These are phyloP conservation scores for Hoplodrina ambigua DNA, from an alignment of 2,888 invertebrate species.

Conservation along the genomic window DNA sequence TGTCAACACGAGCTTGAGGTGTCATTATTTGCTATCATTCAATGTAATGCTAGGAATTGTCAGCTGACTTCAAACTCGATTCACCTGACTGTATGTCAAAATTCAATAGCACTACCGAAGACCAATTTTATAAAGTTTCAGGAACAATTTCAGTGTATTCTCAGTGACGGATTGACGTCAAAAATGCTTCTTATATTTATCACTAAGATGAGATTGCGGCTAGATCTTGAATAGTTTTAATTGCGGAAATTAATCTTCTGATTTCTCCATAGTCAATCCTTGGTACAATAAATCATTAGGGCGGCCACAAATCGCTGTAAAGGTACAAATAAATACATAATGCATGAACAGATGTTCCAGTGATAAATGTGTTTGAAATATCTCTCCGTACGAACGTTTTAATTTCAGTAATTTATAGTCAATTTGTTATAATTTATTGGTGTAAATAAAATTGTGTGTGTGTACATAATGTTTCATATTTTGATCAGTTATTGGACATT, in stretches of 20 bases:
- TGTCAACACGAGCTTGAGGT: too few relatives aligned
- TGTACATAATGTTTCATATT: not conserved
- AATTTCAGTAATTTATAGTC: slow-evolving; percentile 36
- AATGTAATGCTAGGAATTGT: too few relatives aligned
- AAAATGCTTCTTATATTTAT: too few relatives aligned
- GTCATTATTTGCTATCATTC: too few relatives aligned
- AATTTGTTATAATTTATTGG: slow-evolving; percentile 29
- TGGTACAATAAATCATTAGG: slow-evolving; percentile 3
- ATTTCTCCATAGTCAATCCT: not conserved
- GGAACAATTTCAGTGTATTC: too few relatives aligned
- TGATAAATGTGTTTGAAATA: slow-evolving; percentile 16
- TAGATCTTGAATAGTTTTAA: too few relatives aligned
- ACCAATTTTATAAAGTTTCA: too few relatives aligned
- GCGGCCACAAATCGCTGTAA: slow-evolving; percentile 6
- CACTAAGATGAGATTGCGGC: too few relatives aligned
- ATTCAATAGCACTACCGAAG: too few relatives aligned
- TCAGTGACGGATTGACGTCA: too few relatives aligned
- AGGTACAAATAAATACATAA: slow-evolving; percentile 35
- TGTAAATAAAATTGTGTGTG: not conserved
- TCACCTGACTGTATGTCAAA: too few relatives aligned
- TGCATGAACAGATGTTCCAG: slow-evolving; percentile 21
- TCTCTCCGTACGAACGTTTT: slow-evolving; percentile 15
- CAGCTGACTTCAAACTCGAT: too few relatives aligned
- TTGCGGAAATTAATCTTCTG: not conserved
- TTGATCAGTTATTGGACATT: not conserved